Conservation (phyloP, 2,113 vertebrate genomes). For the Saguinus midas region DNA sequence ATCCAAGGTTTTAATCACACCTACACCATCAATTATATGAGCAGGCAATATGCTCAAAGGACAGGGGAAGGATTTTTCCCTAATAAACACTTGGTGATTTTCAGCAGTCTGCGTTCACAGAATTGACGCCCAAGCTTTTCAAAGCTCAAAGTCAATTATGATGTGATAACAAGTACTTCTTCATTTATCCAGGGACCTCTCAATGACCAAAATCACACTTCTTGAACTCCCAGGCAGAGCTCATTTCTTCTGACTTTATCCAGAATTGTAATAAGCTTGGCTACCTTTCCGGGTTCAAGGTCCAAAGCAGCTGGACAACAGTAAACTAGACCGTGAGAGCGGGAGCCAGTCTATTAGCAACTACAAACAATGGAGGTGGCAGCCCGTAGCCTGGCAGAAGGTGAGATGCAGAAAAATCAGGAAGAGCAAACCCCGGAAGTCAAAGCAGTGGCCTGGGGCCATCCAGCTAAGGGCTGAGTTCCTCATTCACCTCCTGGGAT, state of each 20-base stretch:
- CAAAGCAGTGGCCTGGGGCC: neutral
- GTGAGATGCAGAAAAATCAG: neutral
- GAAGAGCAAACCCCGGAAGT: neutral
- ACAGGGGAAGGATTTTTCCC: neutral
- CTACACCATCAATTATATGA: neutral
- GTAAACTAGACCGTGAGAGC: no score
- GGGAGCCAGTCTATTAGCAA: neutral
- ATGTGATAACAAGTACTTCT: neutral
- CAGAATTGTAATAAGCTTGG: neutral
- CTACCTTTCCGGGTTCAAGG: neutral
- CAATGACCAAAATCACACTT: neutral
- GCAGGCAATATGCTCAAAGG: neutral
- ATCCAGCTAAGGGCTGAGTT: no score
- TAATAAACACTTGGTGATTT: neutral
- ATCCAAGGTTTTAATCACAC: neutral
- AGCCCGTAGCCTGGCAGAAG: neutral
- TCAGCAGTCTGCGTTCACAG: neutral
- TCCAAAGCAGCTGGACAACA: neutral
- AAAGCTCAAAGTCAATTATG: neutral
- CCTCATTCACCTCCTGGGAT: neutral
- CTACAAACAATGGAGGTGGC: neutral
- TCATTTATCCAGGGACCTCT: neutral
- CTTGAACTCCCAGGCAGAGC: neutral
- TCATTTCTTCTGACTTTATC: neutral
- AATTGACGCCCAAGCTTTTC: neutral